Evolutionary conservation across 2,113 vertebrate genomes (phyloP), one percentile per base, ranked within the genome.

Genomic region (Bambusicola thoracicus): DNA sequence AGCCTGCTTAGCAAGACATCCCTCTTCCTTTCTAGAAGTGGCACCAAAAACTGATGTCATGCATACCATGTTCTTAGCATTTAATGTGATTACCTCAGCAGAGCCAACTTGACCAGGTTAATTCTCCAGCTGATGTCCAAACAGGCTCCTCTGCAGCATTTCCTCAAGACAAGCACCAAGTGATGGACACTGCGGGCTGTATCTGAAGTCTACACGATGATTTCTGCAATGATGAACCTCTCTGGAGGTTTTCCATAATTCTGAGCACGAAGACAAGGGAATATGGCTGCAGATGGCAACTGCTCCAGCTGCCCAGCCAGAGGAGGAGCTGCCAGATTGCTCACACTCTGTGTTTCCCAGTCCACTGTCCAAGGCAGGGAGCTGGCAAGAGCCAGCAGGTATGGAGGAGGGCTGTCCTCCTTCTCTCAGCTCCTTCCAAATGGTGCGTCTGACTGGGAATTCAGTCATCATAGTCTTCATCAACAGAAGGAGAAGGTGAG

Each of bases 121-220:
- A 13, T 88, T 92, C 51, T 65, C 40, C 65, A 88, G 46, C 21
- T 43, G 59, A 43, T 20, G 11, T 46, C 43, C 44, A 59, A 41
- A 59, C 2, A 80, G 34, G 48, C 18, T 85, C n/a, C 76, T 88
- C 40, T 86, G 53, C 1, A 7, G 59, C 21, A 74, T 62, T 77
- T 92, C 55, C 30, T n/a, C n/a, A 38, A 76, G 18, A 55, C 15
- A 61, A 69, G 65, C 19, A 51, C 13, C 27, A 80, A 80, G 16
- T 3, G 15, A 41, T 0, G 6, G 40, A 41, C 6, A 49, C 51
- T 29, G 48, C 0, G 0, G 18, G 2, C 21, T 49, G n/a, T 38
- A 1, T 4, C 0, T 41, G 48, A 77, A 73, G 25, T 20, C n/a
- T 51, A 2, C 4, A 1, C 4, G 24, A 19, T 19, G 48, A 76